Evolutionary conservation across 1,140 invertebrate species (phyloP), one percentile per base, ranked within the genome.

Genomic region (Coelopa frigida): DNA sequence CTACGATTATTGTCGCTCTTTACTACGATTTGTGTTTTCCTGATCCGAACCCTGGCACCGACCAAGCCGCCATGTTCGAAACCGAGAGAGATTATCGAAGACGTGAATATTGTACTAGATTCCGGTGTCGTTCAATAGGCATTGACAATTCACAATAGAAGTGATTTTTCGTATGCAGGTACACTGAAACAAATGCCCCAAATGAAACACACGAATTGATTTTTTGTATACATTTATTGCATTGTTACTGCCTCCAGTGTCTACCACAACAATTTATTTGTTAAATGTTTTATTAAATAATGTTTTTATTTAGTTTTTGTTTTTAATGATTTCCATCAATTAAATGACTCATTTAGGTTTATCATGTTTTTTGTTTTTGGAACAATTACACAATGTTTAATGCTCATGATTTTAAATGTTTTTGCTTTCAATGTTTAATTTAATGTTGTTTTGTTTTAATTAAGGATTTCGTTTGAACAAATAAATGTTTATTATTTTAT

Each of bases 251-350:
- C 43, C 43, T 46, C 45, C 50, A 51, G 51, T 57, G 55, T 57
- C 56, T 62, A 65, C 61, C 58, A 65, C 61, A 65, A 62, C 59
- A 65, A 65, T 46, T 48, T 48, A 54, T 22, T 45, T 36, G 37
- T 26, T 40, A 20, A 35, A 48, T 46, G 56, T 50, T 56, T 44
- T 48, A 40, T 56, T 50, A 56, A 44, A 46, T 52, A 21, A 39
- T 41, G 15, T 46, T 27, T 33, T 40, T 17, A 37, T 43, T 54
- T 51, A 35, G 26, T 11, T 49, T 48, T 32, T 46, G 24, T 31
- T 36, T 49, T 50, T 54, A 44, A n/a, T 44, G 15, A 18, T 44
- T 44, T 31, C 43, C 32, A 44, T 44, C 27, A 43, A 41, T 48
- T 48, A 33, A 36, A n/a, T n/a, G n/a, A n/a, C n/a, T n/a, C n/a